These are phyloP conservation scores for Aspidiotus rigidus DNA, from an alignment of 2,888 invertebrate species.

Conservation along the genomic window DNA sequence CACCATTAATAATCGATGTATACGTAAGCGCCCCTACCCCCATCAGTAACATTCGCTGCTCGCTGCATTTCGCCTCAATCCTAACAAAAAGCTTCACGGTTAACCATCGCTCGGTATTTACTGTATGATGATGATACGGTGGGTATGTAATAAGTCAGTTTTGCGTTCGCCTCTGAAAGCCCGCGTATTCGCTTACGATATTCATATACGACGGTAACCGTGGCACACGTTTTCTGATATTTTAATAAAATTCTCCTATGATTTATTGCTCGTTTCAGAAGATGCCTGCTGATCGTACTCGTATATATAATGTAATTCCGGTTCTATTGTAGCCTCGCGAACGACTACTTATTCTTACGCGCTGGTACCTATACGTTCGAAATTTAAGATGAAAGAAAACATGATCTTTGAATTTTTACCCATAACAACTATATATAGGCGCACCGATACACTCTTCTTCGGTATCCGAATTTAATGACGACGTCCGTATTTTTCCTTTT, in stretches of 20 bases:
- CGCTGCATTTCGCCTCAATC: too few relatives aligned
- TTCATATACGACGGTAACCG: slow-evolving; percentile 3
- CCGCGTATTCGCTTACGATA: not conserved
- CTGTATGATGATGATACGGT: too few relatives aligned
- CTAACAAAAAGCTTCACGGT: too few relatives aligned
- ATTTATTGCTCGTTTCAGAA: slow-evolving; percentile 30
- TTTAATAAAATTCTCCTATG: slow-evolving; percentile 32
- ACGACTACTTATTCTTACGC: not conserved
- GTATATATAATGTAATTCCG: slow-evolving; percentile 26
- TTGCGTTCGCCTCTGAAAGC: too few relatives aligned
- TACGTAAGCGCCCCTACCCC: too few relatives aligned
- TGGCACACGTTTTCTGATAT: slow-evolving; percentile 28
- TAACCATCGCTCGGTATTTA: too few relatives aligned
- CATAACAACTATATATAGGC: not conserved
- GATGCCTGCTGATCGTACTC: slow-evolving; percentile 29
- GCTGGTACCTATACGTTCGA: not conserved
- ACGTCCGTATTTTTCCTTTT: slow-evolving; percentile 18
- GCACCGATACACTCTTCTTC: not conserved
- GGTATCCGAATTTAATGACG: slow-evolving; percentile 31
- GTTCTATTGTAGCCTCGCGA: slow-evolving; percentile 27
- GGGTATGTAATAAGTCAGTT: too few relatives aligned
- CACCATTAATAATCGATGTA: too few relatives aligned
- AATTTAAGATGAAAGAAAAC: slow-evolving; percentile 21
- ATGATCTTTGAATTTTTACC: slow-evolving; percentile 12
- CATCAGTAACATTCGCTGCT: too few relatives aligned